phyloP scores from a whole-genome alignment of 2,113 vertebrate genomes.

The Lontra canadensis region DNA sequence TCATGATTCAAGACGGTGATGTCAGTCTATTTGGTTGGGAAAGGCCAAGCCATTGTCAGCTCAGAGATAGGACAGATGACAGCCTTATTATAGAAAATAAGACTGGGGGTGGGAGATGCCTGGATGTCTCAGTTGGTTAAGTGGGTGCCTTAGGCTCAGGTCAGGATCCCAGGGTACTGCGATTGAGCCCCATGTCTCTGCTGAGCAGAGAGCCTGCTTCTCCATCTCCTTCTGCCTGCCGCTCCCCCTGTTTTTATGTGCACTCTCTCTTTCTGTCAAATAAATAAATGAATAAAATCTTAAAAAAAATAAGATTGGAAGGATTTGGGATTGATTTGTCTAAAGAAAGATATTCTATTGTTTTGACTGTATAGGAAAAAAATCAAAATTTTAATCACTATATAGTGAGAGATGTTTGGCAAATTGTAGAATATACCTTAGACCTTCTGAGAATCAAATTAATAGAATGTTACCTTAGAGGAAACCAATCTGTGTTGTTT shows the following conservation, averaged over 20 bases:
- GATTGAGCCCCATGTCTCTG: too few relatives aligned
- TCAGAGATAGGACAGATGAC: background rate
- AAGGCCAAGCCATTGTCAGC: background rate
- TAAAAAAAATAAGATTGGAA: background rate
- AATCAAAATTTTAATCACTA: background rate
- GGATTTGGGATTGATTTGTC: background rate
- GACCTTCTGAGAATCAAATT: background rate
- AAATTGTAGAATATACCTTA: conserved; percentile 16
- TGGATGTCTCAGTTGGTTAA: too few relatives aligned
- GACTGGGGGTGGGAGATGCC: background rate
- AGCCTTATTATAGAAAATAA: background rate
- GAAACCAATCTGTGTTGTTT: background rate
- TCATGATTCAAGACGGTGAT: background rate
- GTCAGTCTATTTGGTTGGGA: background rate
- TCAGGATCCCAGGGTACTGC: too few relatives aligned
- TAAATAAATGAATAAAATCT: too few relatives aligned
- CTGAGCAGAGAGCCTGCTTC: too few relatives aligned
- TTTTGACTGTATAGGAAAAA: background rate
- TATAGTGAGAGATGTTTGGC: background rate
- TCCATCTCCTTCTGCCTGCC: too few relatives aligned
- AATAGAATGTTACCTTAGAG: background rate
- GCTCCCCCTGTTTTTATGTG: too few relatives aligned
- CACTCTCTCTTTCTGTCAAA: too few relatives aligned
- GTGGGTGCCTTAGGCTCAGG: too few relatives aligned
- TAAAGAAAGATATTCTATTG: background rate